Base-by-base conservation (phyloP, 2,113 vertebrate genomes). In the Tamias sibiricus region DNA sequence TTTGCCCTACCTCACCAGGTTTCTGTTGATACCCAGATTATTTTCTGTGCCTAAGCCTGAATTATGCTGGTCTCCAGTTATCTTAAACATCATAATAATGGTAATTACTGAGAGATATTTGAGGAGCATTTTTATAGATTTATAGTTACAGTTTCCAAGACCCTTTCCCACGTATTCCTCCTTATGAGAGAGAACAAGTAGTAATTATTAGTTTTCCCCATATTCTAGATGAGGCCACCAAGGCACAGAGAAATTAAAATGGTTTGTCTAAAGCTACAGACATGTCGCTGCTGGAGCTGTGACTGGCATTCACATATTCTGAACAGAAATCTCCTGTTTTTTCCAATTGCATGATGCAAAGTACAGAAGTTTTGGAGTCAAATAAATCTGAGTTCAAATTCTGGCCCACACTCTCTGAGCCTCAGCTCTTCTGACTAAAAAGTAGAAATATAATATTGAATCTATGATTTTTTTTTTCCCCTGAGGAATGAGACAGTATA, bases 101-200 rank as follows among this genome's bases (percentile, higher is more conserved):
- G 26, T 90, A 91, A 95, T 91, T 84, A 64, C 57, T 82, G 89
- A 87, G 57, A 80, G 69, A 72, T 74, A 93, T 84, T 97, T 90
- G 47, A 90, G 92, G 47, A 77, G 2, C 13, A 81, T 94, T 94
- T 94, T 94, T 94, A 66, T 59, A 93, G 64, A 19, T 87, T 97
- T 74, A 69, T 47, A 91, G 93, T 84, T 93, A 28, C 0, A 75
- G 28, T 87, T 96, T 95, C 85, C n/a, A 92, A 74, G 83, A 42
- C 10, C 37, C 28, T 84, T 93, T 95, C 62, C 59, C 13, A n/a
- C 49, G 37, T 76, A 47, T 96, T 87, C 19, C 13, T 92, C 10
- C 24, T 79, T 37, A 64, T n/a, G 74, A 96, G 22, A n/a, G 22
- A 83, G 42, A 86, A 77, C 24, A 40, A 71, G 8, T 71, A 93